Evolutionary conservation across 2,888 invertebrate species (phyloP).

Genomic region (Cryptocephalus primarius): DNA sequence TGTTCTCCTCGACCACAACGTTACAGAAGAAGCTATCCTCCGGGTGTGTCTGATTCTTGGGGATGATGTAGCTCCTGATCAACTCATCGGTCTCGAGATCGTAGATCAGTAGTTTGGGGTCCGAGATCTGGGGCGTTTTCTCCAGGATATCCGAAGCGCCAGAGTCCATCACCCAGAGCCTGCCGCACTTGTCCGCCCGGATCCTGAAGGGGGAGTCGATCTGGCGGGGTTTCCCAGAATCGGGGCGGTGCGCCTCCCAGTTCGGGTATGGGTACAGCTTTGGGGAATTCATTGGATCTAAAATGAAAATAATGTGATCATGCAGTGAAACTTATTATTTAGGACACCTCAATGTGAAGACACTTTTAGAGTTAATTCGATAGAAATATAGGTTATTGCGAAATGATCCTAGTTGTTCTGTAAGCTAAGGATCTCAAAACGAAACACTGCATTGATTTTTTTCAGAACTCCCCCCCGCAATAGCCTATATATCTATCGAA

Average conservation of each 20-base stretch:
- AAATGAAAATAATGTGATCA: constrained; percentile 22
- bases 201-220: constrained; percentile 64
- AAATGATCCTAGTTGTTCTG: no score
- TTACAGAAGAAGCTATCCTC: constrained; percentile 63
- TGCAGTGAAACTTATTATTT: no score
- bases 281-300: constrained; percentile 58
- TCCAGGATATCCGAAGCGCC: constrained; percentile 53
- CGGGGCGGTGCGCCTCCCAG: constrained; percentile 59
- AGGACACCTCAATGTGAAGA: not conserved
- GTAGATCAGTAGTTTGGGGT: constrained; percentile 58
- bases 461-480: no score
- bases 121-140: constrained; percentile 32
- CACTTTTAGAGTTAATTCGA: not conserved
- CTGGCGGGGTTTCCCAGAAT: constrained; percentile 40
- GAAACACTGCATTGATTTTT: no score
- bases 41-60: constrained; percentile 38
- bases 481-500: no score
- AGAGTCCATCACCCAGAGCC: constrained; percentile 71
- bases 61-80: constrained; percentile 54
- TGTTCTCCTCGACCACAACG: constrained; percentile 55
- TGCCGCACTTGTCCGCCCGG: constrained; percentile 62
- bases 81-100: constrained; percentile 60
- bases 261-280: constrained; percentile 65
- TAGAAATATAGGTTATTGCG: no score
- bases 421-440: no score